Evolutionary conservation across 2,797 vertebrate genomes (phyloP), one percentile per base, ranked within the genome.

Genomic region (Protosalanx chinensis): DNA sequence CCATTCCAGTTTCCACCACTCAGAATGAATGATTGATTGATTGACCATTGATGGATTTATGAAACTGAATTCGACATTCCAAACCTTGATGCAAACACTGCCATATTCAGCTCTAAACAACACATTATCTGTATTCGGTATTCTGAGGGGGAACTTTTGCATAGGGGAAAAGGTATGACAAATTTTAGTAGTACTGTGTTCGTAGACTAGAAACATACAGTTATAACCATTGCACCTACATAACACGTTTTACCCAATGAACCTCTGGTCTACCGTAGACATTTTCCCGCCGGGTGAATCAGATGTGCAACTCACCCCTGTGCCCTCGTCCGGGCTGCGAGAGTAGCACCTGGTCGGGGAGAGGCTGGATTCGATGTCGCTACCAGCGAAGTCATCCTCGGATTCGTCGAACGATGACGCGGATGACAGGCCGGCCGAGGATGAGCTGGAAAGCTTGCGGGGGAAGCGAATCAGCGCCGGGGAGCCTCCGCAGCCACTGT

Each of bases 341-440:
- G 79, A 72, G 15, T 59, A 53, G 70, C 71, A 82, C 75, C 76
- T 73, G 37, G 70, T 67, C 5, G 90, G 89, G 4, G 88, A 91
- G 74, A 92, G 77, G 20, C 91, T 90, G 81, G 91, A 89, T 78
- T 94, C 93, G 18, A 89, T 83, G 75, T 94, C 93, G 68, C 93
- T 94, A 58, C 89, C 86, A 1, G 88, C 91, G 81, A 90, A 92
- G 74, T 97, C 95, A 81, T 97, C 95, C 82, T 97, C 95, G 0
- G 95, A 96, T 79, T 97, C 95, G 77, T 96, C 95, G 71, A 96
- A 96, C 56, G 95, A 97, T 1, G 95, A 97, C 51, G 94, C 93
- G 1, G 95, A 95, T 10, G 95, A 96, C 70, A 95, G 89, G 67
- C 94, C 91, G 1, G 92, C 85, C n/a, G 92, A 93, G 6, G 93